Conservation (phyloP, 2,113 vertebrate genomes). For the Rhagologus leucostigma region DNA sequence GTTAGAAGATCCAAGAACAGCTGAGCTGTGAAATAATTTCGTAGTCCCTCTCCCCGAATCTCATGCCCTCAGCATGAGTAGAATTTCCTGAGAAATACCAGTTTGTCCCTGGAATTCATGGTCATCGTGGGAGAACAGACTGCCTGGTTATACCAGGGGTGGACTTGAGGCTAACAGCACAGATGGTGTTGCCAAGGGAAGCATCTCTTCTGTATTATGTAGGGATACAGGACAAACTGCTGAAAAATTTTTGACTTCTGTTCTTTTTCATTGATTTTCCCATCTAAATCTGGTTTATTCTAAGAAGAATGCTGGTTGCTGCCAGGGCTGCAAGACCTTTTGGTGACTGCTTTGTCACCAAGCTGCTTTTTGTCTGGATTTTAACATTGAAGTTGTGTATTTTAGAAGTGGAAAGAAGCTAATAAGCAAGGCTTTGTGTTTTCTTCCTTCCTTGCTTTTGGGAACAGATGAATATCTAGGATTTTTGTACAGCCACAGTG, state of each 20-base stretch:
- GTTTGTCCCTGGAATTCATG: background rate
- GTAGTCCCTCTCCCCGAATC: background rate
- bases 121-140: background rate
- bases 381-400: rapidly evolving
- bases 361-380: background rate
- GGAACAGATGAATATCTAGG: background rate
- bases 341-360: background rate
- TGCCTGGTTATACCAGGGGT: background rate
- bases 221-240: background rate
- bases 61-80: background rate
- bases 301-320: background rate
- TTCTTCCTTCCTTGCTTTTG: background rate
- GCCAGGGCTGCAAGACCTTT: background rate
- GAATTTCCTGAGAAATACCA: background rate
- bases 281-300: background rate
- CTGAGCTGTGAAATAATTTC: background rate
- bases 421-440: background rate
- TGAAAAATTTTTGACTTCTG: background rate
- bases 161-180: background rate
- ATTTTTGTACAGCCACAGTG: background rate
- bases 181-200: background rate
- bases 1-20: background rate
- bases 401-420: background rate
- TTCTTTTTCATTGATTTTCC: background rate
- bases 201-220: background rate